Base-by-base conservation (phyloP, 1,140 invertebrate species). In the Drosophila lacteicornis region DNA sequence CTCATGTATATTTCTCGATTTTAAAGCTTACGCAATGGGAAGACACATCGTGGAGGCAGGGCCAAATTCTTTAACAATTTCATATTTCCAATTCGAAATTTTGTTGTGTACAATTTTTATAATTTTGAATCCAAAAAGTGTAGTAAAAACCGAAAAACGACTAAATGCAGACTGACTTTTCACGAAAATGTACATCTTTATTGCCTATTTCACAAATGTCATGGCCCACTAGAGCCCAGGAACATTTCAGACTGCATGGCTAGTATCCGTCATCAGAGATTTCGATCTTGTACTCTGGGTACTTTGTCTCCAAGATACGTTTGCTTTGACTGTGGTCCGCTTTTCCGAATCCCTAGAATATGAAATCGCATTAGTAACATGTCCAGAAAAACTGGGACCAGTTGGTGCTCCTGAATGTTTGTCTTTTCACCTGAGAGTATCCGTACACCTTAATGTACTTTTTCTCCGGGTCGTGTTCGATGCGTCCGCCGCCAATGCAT, bases 401-500 rank as follows among this genome's bases (percentile, higher is more conserved):
- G 8, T 36, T 36, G 9, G 33, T 9, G 8, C 11, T 36, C 33
- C 33, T 36, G 9, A 36, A 36, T 33, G 13, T 40, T 4, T 42
- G 4, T 42, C 15, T 15, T 27, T 15, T 45, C 92, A 96, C 96
- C 94, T 96, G 94, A 4, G 96, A 97, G 84, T 96, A 96, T 61
- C 96, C 96, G 87, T 96, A 97, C 49, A 97, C 95, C 79, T 95
- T 94, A 9, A 97, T 94, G 27, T 93, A 94, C 75, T 96, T 96
- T 9, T 94, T 93, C 1, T 92, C 91, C 0, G 95, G 92, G 17
- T 96, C 93, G 80, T 97, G 96, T 6, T 94, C 91, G 74, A 97
- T 97, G 69, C 96, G 93, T n/a, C 97, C 97, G 51, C 97, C 97
- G 5, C 97, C 97, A 5, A 96, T 82, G 90, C 96, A 97, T 77